These are phyloP conservation scores for Pseudomugil gertrudae DNA, from an alignment of 2,797 vertebrate genomes.

Conservation along the genomic window DNA sequence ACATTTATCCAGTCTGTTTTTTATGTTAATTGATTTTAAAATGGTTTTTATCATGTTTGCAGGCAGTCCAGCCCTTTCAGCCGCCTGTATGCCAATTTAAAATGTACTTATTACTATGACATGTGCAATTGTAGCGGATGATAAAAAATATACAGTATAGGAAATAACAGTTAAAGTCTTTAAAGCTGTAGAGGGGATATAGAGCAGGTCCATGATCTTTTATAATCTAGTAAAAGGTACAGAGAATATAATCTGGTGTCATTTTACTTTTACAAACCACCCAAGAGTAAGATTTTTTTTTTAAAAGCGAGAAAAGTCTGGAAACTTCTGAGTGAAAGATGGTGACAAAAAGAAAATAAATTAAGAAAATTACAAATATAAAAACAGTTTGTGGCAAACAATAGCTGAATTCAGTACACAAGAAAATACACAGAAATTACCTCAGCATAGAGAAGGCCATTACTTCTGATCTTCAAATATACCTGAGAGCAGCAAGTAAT, in stretches of 20 bases:
- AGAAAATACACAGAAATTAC: conserved; percentile 21
- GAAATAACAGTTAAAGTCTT: conserved; percentile 8
- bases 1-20: background rate
- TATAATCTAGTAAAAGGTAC: background rate
- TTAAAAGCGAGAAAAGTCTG: no score
- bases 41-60: no score
- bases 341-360: background rate
- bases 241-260: background rate
- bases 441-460: conserved; percentile 31
- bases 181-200: no score
- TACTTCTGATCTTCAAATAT: conserved; percentile 47
- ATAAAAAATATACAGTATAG: conserved; percentile 13
- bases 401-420: conserved; percentile 16
- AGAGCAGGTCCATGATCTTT: background rate
- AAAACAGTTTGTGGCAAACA: conserved; percentile 12
- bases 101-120: conserved; percentile 8
- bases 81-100: conserved; percentile 3
- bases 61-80: background rate
- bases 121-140: conserved; percentile 11
- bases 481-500: conserved; percentile 65
- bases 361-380: background rate
- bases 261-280: background rate
- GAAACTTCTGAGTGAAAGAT: no score
- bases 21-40: background rate
- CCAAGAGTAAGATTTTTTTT: background rate